Evolutionary conservation across 2,113 vertebrate species (phyloP).

Genomic region (Atherinomorus stipes): DNA sequence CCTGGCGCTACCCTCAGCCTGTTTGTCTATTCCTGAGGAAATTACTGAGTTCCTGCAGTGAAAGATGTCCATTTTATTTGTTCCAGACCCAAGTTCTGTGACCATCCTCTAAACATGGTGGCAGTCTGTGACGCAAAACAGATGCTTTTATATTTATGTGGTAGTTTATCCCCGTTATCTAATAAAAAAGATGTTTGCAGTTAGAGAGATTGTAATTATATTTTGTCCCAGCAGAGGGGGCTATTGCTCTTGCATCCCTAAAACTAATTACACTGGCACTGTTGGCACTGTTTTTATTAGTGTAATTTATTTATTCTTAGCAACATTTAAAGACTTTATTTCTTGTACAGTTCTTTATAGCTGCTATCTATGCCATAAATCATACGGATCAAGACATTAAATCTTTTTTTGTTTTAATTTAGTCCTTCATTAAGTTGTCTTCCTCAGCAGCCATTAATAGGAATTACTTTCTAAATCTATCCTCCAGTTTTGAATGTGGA

Average conservation of each 20-base stretch:
- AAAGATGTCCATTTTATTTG: conserved; percentile 21
- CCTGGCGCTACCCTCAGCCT: conserved; percentile 46
- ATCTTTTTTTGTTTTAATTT: background rate
- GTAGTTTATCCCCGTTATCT: background rate
- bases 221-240: conserved; percentile 38
- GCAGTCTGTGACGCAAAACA: background rate
- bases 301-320: no score
- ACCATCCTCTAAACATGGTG: background rate
- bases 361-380: no score
- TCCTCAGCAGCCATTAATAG: background rate
- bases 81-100: background rate
- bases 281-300: background rate
- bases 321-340: no score
- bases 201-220: background rate
- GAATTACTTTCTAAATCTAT: conserved; percentile 52
- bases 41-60: conserved; percentile 57
- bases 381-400: no score
- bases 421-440: background rate
- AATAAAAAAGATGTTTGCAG: no score
- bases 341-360: no score
- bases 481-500: conserved; percentile 6
- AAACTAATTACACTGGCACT: background rate
- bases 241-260: conserved; percentile 23
- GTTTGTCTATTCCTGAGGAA: conserved; percentile 66
- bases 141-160: background rate